These are phyloP conservation scores for Oreotrochilus melanogaster DNA, from an alignment of 2,113 vertebrate genomes.

Conservation along the genomic window DNA sequence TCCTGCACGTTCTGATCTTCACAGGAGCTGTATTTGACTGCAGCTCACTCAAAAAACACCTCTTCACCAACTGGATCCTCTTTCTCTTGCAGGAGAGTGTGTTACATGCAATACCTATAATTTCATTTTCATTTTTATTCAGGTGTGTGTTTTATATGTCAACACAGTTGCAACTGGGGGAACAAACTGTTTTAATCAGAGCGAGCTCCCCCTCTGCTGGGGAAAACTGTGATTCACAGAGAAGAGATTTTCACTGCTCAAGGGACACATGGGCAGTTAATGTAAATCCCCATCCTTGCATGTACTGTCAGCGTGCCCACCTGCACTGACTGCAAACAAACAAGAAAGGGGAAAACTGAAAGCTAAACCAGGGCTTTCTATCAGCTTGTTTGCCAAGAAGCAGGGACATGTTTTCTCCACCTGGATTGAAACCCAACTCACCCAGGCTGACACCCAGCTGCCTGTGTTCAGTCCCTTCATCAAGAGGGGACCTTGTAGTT, in stretches of 20 bases:
- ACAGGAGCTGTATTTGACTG: not conserved
- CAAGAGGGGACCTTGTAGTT: rapidly evolving
- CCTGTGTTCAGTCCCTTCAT: not conserved
- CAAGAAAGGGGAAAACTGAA: not conserved
- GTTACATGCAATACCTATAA: not conserved
- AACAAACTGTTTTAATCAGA: not conserved
- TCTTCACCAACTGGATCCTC: not conserved
- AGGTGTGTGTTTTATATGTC: not conserved
- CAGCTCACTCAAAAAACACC: not conserved
- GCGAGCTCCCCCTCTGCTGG: constrained; percentile 62
- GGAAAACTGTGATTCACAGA: constrained; percentile 2
- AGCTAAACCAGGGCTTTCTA: not conserved
- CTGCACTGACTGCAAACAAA: not conserved
- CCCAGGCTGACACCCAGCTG: not conserved
- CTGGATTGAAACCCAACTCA: not conserved
- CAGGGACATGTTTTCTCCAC: not conserved
- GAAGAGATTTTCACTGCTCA: not conserved
- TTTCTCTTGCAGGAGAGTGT: not conserved
- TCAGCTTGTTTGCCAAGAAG: not conserved
- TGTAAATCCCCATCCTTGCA: not conserved
- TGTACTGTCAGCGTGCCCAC: not conserved
- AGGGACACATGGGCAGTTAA: not conserved
- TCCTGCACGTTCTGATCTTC: not conserved
- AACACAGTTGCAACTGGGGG: not conserved
- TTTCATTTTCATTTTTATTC: not conserved